These are phyloP conservation scores for Dicrostonyx torquatus DNA, from an alignment of 2,797 vertebrate species.

Conservation along the genomic window DNA sequence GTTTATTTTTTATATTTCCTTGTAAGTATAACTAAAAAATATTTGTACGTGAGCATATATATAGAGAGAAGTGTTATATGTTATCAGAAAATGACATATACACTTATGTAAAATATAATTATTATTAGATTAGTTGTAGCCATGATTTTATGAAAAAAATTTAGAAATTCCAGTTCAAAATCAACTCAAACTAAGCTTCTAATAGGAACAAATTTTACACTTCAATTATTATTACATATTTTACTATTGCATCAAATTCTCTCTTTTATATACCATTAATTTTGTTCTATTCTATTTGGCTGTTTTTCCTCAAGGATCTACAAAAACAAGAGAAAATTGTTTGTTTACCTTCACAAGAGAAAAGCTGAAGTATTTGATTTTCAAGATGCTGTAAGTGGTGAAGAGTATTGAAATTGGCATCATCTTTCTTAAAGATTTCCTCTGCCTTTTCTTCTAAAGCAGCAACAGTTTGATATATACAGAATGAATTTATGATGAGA, in stretches of 20 bases:
- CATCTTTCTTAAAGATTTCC: not conserved
- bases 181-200: not conserved
- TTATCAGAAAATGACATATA: not conserved
- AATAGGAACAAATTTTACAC: not conserved
- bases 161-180: not conserved
- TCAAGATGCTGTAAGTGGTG: not conserved
- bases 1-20: not conserved
- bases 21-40: not conserved
- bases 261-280: not conserved
- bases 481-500: not conserved
- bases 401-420: not conserved
- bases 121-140: not conserved
- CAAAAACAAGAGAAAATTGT: not conserved
- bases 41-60: not conserved
- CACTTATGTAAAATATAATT: not conserved
- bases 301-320: not conserved
- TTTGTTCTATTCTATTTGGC: not conserved
- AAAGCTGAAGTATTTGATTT: not conserved
- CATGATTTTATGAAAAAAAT: not conserved
- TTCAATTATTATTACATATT: not conserved
- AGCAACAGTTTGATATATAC: not conserved
- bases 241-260: not conserved
- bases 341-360: accelerated
- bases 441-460: not conserved
- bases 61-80: not conserved